A percentile compares a stretch with the other conserved stretches of the same genome.
Evolutionary conservation across 2,113 vertebrate genomes (phyloP).

Genomic region (Dendropsophus ebraccatus): DNA sequence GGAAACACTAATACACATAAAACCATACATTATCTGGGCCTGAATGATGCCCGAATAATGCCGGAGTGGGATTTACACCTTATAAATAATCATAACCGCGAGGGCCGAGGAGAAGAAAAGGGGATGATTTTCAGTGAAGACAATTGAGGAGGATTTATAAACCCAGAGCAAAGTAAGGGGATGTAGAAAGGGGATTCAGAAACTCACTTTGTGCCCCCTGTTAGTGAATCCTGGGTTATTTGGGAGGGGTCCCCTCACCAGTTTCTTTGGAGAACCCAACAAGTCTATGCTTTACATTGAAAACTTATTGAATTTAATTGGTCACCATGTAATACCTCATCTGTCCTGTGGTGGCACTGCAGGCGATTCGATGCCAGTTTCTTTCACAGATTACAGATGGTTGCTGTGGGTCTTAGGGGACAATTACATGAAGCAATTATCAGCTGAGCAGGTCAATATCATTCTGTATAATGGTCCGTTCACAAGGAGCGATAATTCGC

Average conservation of each 20-base stretch:
- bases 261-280: background rate
- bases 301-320: background rate
- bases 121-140: background rate
- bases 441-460: too few relatives aligned
- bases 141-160: background rate
- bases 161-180: background rate
- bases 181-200: too few relatives aligned
- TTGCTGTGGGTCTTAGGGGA: too few relatives aligned
- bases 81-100: background rate
- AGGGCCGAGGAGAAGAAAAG: background rate
- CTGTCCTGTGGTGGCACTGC: background rate
- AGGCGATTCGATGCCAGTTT: background rate
- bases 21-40: background rate
- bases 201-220: too few relatives aligned
- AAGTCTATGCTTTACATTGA: background rate
- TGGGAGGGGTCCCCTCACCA: too few relatives aligned
- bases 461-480: too few relatives aligned
- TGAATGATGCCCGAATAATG: constrained; percentile 13
- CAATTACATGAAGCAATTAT: too few relatives aligned
- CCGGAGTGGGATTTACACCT: background rate
- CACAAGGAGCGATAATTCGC: too few relatives aligned
- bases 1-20: constrained; percentile 31
- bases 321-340: background rate
- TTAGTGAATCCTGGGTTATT: too few relatives aligned
- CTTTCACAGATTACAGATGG: too few relatives aligned